Percentiles rank a stretch among this genome's conserved stretches.
Evolutionary conservation across 2,797 vertebrate species (phyloP).

Genomic region (Microctenopoma stevenorrisi): DNA sequence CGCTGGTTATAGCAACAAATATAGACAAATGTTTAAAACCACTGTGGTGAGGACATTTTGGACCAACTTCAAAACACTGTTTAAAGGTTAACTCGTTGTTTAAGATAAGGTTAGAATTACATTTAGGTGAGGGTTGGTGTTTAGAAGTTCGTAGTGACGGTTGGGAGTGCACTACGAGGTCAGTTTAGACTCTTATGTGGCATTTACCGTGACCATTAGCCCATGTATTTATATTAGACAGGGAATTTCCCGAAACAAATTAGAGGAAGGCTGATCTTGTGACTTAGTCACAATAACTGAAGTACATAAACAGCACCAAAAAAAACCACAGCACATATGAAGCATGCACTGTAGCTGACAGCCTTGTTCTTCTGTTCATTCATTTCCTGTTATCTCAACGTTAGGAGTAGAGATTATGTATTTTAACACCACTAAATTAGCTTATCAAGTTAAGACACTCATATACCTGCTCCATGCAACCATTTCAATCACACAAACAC

Average conservation of each 20-base stretch:
- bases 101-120: too few species aligned
- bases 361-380: too few species aligned
- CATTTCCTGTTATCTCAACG: too few species aligned
- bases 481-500: constrained; percentile 14
- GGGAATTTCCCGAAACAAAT: constrained; percentile 31
- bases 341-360: too few species aligned
- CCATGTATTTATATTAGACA: constrained; percentile 1
- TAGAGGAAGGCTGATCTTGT: constrained; percentile 23
- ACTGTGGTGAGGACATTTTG: too few species aligned
- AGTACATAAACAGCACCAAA: background rate
- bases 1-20: too few species aligned
- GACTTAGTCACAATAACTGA: constrained; percentile 2
- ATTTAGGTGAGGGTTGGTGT: too few species aligned
- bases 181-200: background rate
- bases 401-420: background rate
- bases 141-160: too few species aligned
- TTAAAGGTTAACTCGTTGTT: too few species aligned
- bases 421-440: background rate
- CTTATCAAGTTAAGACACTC: background rate
- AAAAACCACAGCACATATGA: background rate
- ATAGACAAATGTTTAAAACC: too few species aligned
- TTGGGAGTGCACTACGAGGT: background rate
- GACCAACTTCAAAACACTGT: too few species aligned
- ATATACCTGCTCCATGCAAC: background rate
- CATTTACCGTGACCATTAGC: background rate